phyloP scores from a whole-genome alignment of 2,888 invertebrate species.

The Drosophila paramelanica region DNA sequence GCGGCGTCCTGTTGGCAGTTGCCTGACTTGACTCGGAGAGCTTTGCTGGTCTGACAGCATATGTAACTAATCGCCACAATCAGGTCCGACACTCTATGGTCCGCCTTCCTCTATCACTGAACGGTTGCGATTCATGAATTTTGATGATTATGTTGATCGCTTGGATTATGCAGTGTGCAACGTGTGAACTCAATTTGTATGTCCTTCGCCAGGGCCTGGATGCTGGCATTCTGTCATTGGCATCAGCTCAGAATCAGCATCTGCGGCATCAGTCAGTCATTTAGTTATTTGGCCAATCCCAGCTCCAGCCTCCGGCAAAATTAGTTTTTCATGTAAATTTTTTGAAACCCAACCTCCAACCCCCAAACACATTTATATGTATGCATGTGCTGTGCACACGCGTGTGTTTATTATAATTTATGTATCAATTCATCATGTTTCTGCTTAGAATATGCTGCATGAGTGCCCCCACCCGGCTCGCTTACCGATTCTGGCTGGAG shows the following conservation, averaged over 20 bases:
- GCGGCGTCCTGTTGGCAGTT: conserved; percentile 16
- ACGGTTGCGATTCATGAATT: conserved; percentile 70
- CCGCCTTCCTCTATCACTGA: background rate
- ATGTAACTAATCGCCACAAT: conserved; percentile 65
- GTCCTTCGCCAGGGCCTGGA: conserved; percentile 1
- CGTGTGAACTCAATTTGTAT: conserved; percentile 72
- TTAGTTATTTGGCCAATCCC: conserved; percentile 48
- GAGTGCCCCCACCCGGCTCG: conserved; percentile 9
- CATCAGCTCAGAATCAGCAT: conserved; percentile 16
- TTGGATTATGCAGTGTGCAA: conserved; percentile 58
- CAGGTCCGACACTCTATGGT: conserved; percentile 10
- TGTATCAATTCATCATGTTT: conserved; percentile 77
- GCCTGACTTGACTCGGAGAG: conserved; percentile 22
- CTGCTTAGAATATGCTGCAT: conserved; percentile 33
- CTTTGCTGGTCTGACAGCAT: conserved; percentile 42
- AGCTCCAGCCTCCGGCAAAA: conserved; percentile 45
- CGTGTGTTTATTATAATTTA: conserved; percentile 72
- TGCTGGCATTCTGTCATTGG: conserved; percentile 45
- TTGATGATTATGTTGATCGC: conserved; percentile 75
- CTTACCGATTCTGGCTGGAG: conserved; percentile 28
- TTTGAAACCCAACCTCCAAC: conserved; percentile 32
- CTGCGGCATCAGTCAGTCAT: conserved; percentile 56
- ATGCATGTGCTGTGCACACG: conserved; percentile 3
- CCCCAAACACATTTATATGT: background rate
- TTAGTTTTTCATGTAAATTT: conserved; percentile 81